Evolutionary conservation across 2,797 vertebrate genomes (phyloP), one percentile per base, ranked within the genome.

Genomic region (Tapera naevia): DNA sequence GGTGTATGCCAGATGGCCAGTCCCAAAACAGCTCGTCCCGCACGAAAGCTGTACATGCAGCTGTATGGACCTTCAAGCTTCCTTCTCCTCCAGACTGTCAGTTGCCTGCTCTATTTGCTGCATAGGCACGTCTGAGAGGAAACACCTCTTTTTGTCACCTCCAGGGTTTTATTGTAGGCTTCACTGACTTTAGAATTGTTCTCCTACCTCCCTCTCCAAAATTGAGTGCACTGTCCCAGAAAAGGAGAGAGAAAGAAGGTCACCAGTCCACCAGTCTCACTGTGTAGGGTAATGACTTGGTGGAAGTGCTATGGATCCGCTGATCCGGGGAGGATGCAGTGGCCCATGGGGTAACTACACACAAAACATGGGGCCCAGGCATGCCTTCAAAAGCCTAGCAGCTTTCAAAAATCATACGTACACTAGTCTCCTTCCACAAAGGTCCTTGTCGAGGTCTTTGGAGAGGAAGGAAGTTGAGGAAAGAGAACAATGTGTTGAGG

Each of bases 41-140:
- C 4, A 69, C 23, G 10, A 89, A 57, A 61, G 7, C 11, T 72
- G 30, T 27, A 37, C 10, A 22, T 3, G 10, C 18, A 50, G 13
- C 27, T 91, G 30, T 32, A 32, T 0, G 4, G 25, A 32, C 18
- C 56, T 87, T 53, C 46, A 58, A 1, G 0, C 4, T 2, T 57
- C 10, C 19, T 81, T 15, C 37, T 53, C 15, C 21, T 58, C 51
- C 57, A 37, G 13, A 37, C 32, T 57, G 28, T 11, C 33, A 32
- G 28, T 67, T 13, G 4, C 16, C 11, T 35, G 22, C 30, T 83
- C 46, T 70, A 27, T 19, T 14, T 69, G 54, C 27, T 86, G 48
- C 22, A 39, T 8, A 65, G 14, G 16, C 17, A 51, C 67, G 94
- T 80, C 35, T 86, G 45, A 64, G n/a, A 66, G 27, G 14, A 23